Percentiles rank a stretch among this genome's conserved stretches.
Conservation (phyloP, 2,888 invertebrate genomes). For the Polydrusus pterygomalis region DNA sequence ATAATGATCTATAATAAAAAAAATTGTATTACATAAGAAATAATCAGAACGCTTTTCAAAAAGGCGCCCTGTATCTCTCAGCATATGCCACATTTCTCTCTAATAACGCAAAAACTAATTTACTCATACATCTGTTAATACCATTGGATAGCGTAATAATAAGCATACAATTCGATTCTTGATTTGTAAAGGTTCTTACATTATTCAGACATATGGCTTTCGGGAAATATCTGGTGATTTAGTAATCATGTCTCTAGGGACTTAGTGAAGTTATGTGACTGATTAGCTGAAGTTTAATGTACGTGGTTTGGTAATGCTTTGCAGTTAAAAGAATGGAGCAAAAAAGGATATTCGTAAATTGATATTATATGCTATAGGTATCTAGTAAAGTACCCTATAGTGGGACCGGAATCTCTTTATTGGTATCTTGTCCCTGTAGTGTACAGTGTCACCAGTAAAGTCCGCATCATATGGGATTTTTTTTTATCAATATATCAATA, state of each 20-base stretch:
- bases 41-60: no score
- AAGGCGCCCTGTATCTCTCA: constrained; percentile 13
- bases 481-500: no score
- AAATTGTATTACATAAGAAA: no score
- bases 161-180: constrained; percentile 41
- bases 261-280: not conserved
- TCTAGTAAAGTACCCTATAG: no score
- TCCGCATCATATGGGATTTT: no score
- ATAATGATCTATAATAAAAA: no score
- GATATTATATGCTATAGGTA: no score
- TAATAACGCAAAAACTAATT: constrained; percentile 40
- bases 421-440: no score
- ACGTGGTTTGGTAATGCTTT: not conserved
- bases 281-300: not conserved
- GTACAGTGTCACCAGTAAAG: no score
- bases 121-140: constrained; percentile 36
- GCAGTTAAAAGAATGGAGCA: not conserved
- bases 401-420: no score
- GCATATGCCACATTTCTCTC: constrained; percentile 23
- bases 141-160: constrained; percentile 35
- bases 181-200: constrained; percentile 27
- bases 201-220: constrained; percentile 39
- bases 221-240: not conserved
- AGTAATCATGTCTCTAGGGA: constrained; percentile 6
- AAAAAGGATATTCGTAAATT: no score